A percentile compares a stretch with the other conserved stretches of the same genome.
Evolutionary conservation across 2,113 vertebrate genomes (phyloP).

Genomic region (Melozone crissalis): DNA sequence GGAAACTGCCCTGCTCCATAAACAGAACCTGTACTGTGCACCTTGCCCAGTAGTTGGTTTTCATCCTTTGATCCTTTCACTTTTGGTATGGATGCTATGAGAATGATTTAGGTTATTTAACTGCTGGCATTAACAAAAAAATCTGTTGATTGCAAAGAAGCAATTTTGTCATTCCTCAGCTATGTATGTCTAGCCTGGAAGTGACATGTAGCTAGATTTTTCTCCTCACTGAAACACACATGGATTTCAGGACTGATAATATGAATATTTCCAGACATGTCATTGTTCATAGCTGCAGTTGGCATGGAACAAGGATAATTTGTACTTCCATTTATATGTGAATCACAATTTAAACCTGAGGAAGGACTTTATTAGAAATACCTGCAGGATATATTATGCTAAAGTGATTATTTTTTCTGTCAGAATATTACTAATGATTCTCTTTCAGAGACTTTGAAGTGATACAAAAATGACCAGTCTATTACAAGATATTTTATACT

Average conservation of each 20-base stretch:
- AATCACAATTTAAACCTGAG: neutral
- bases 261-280: neutral
- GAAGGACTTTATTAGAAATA: neutral
- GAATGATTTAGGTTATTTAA: neutral
- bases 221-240: neutral
- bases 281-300: neutral
- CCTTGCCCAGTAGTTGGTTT: neutral
- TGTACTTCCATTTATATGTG: neutral
- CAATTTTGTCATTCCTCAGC: neutral
- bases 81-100: neutral
- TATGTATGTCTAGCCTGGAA: neutral
- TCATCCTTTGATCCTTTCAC: neutral
- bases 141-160: neutral
- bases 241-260: neutral
- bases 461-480: neutral
- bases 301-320: neutral
- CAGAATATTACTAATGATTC: neutral
- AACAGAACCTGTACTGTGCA: fast-evolving
- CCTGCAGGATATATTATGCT: neutral
- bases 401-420: neutral
- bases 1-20: neutral
- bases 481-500: neutral
- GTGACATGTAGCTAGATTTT: neutral
- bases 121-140: neutral
- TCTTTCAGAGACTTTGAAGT: neutral